Conservation (phyloP, 2,113 vertebrate genomes). For the Crotalus horridus region DNA sequence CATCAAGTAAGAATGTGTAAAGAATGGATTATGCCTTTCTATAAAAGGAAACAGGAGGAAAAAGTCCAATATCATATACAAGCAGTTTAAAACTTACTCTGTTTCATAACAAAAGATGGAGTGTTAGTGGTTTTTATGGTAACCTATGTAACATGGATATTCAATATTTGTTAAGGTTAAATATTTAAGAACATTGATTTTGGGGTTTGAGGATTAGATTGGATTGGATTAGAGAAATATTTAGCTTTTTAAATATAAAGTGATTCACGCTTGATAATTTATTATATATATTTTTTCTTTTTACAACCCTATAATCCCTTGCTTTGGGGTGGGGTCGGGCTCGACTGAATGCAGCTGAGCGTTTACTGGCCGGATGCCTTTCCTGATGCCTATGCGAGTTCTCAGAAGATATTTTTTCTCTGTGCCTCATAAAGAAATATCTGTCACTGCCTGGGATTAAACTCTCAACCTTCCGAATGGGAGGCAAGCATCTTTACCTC, state of each 20-base stretch:
- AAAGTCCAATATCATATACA: not conserved
- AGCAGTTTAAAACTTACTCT: not conserved
- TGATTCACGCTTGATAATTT: not conserved
- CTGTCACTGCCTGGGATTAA: not conserved
- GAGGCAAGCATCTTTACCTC: not conserved
- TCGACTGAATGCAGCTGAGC: not conserved
- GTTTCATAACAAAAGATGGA: not conserved
- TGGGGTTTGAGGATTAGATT: not conserved
- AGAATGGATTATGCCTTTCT: constrained; percentile 42
- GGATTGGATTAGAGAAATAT: not conserved
- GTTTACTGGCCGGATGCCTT: not conserved
- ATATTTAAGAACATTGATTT: not conserved
- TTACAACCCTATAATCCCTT: not conserved
- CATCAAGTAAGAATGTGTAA: constrained; percentile 58
- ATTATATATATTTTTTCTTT: not conserved
- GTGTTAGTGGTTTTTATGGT: not conserved
- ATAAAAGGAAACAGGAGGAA: not conserved
- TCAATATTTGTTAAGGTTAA: not conserved
- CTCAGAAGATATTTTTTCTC: not conserved
- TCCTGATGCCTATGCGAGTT: not conserved
- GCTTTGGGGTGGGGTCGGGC: not conserved
- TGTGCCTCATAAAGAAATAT: not conserved
- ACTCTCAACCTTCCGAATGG: not conserved
- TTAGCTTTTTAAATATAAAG: not conserved
- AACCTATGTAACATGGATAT: not conserved